Conservation (phyloP, 2,888 invertebrate genomes). For the Cryptus viduatorius region DNA sequence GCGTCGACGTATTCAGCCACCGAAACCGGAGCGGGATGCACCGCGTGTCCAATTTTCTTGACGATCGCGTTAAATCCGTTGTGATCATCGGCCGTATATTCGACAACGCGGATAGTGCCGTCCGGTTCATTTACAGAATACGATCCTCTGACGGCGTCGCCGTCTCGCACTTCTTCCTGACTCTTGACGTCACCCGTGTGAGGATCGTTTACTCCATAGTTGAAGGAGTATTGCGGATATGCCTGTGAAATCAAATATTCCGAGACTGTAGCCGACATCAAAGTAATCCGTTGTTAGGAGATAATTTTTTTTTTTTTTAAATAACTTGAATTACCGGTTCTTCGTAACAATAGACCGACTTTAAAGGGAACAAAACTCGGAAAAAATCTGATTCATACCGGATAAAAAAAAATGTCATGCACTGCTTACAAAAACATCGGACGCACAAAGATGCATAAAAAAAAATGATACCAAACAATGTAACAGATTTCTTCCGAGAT, state of each 20-base stretch:
- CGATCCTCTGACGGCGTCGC: slow-evolving; percentile 79
- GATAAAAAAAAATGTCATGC: not conserved
- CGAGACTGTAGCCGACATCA: slow-evolving; percentile 4
- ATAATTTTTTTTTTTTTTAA: slow-evolving; percentile 1
- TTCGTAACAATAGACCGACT: not conserved
- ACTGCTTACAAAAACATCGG: not conserved
- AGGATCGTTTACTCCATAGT: slow-evolving; percentile 81
- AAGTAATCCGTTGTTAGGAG: too few species aligned
- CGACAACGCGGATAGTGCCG: slow-evolving; percentile 80
- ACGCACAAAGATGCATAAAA: not conserved
- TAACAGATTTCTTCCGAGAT: not conserved
- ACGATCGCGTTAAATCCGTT: slow-evolving; percentile 81
- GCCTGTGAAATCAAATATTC: slow-evolving; percentile 70
- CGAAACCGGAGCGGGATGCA: slow-evolving; percentile 72
- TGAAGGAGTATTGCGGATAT: slow-evolving; percentile 79
- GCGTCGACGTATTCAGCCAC: slow-evolving; percentile 39
- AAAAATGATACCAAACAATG: not conserved
- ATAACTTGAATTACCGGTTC: not conserved
- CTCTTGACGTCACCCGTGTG: slow-evolving; percentile 80
- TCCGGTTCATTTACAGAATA: slow-evolving; percentile 80
- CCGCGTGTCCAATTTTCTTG: slow-evolving; percentile 79
- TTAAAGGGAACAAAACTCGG: not conserved
- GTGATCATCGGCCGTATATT: slow-evolving; percentile 80
- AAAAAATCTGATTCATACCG: not conserved
- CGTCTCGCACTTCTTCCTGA: slow-evolving; percentile 79